Base-by-base conservation (phyloP, 2,888 invertebrate genomes). In the Eristalis pertinax region DNA sequence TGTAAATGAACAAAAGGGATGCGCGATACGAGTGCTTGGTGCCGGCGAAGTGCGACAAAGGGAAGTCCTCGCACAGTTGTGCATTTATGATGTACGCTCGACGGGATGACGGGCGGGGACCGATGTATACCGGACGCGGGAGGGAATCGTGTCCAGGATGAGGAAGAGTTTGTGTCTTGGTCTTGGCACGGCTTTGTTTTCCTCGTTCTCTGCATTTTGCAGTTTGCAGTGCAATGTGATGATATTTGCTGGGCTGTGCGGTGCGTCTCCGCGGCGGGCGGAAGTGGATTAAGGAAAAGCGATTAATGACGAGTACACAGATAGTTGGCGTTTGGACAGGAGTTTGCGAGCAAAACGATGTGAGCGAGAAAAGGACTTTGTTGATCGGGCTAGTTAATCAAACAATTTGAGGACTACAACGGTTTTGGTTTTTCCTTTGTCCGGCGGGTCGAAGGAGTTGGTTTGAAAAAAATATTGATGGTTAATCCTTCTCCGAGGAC, bases 41-140 rank as follows among this genome's bases (percentile, higher is more conserved):
- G 38, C 11, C 13, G 26, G 26, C 26, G 26, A 60, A 24, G 26
- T 60, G 60, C 50, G 26, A 86, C 86, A 83, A 83, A 86, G 83
- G 67, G 74, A 76, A 24, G 64, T 65, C 63, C 35, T 72, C 84
- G 79, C 76, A 87, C 84, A 87, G 32, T 32, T 87, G 87, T 87
- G 87, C 87, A 87, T 87, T 87, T 87, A 84, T 84, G 87, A 84
- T 87, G 77, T 69, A 82, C 60, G 60, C 60, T n/a, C 26, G 26
- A 4, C 13, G 15, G 1, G 60, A 26, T 24, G 60, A n/a, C n/a
- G n/a, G n/a, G n/a, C n/a, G 15, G n/a, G 7, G 19, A 19, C 8
- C 8, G 19, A 8, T 19, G 50, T n/a, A 19, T 7, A 50, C 50
- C 50, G 73, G 58, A 56, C 73, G n/a, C n/a, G 78, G 78, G 78